Base-by-base conservation (phyloP, 2,888 invertebrate genomes). In the Tiphia femorata region DNA sequence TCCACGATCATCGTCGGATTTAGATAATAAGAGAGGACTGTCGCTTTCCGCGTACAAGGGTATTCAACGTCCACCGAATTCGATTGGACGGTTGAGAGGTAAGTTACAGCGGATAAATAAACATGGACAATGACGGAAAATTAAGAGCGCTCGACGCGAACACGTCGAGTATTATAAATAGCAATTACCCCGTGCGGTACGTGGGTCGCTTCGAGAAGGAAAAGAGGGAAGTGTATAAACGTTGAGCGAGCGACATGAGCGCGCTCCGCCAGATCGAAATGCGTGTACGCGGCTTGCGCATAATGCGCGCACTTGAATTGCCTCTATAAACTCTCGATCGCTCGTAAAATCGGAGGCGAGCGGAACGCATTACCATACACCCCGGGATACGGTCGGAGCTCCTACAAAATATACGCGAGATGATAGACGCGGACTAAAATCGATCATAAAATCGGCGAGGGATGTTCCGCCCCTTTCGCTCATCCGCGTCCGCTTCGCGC, bases 371-470 rank as follows among this genome's bases (percentile, higher is more conserved):
- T 46, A 33, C 33, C 35, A n/a, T 21, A 29, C 20, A 17, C 27
- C 29, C 8, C 19, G 38, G 38, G 19, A 17, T 20, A 38, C 17
- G 17, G 10, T 38, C 19, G 8, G n/a, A n/a, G n/a, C 25, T 12
- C 16, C 21, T 10, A 20, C 25, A 42, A 49, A 49, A 54, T 42
- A 42, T 16, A 19, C 49, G 19, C 2, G 10, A 23, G 21, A 54
- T 49, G 41, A 51, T 51, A 37, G 40, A 53, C 20, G 38, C 14
- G 35, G 17, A 37, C 40, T 44, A 44, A 37, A 47, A 61, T 53
- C 50, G 46, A 61, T 63, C 42, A 25, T 42, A 43, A 57, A 58
- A 46, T 49, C 33, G 33, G 3, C n/a, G 16, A 25, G 20, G 19
- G 8, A 16, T 10, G 17, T 6, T 14, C 37, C 12, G 29, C 19